phyloP scores from a whole-genome alignment of 2,113 vertebrate genomes.

The Peromyscus polionotus region DNA sequence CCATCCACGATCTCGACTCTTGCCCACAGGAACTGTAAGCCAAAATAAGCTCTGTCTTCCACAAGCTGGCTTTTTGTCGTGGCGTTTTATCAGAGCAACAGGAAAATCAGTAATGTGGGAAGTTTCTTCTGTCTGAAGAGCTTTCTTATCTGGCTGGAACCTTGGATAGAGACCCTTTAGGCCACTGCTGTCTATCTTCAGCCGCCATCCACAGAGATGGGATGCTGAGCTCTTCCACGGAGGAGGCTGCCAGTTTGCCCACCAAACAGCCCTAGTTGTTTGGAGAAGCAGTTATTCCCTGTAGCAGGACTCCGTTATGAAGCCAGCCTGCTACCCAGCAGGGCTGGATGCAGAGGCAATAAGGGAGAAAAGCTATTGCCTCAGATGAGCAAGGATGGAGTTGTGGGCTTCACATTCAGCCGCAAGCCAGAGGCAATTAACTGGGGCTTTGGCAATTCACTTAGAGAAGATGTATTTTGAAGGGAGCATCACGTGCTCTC shows the following conservation, averaged over 20 bases:
- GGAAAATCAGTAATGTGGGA: neutral
- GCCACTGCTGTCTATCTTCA: neutral
- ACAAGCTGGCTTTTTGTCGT: neutral
- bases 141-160: neutral
- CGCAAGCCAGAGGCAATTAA: conserved; percentile 31
- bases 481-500: conserved; percentile 17
- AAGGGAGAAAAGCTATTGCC: neutral
- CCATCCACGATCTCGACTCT: neutral
- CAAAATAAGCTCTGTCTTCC: neutral
- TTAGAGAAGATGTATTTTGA: conserved; percentile 29
- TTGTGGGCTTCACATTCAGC: neutral
- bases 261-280: rapidly evolving
- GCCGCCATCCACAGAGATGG: neutral
- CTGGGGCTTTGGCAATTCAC: neutral
- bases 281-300: neutral
- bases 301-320: neutral
- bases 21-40: neutral
- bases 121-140: neutral
- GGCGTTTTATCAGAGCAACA: neutral
- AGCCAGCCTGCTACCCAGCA: neutral
- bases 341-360: neutral
- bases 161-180: no score
- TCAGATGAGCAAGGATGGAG: neutral
- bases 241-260: neutral
- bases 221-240: neutral